A percentile compares a stretch with the other conserved stretches of the same genome.
phyloP scores from a whole-genome alignment of 2,797 vertebrate species.

The Anguilla pacifica region DNA sequence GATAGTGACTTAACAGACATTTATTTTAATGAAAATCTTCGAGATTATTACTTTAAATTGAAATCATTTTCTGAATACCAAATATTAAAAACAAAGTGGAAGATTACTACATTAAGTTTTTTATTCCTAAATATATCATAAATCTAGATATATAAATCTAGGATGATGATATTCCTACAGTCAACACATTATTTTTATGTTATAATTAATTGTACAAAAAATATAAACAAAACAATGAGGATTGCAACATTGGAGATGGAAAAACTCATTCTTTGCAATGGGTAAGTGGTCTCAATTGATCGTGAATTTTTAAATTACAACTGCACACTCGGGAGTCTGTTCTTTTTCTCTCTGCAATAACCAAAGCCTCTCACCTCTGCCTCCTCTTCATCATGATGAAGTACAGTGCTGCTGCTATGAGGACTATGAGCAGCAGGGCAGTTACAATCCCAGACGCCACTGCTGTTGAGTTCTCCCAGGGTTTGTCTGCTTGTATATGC shows the following conservation, averaged over 20 bases:
- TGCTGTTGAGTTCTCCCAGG: background rate
- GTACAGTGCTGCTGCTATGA: slow-evolving; percentile 43
- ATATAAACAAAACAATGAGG: background rate
- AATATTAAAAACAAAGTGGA: too few relatives aligned
- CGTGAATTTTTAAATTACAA: background rate
- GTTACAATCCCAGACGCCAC: slow-evolving; percentile 36
- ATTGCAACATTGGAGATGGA: background rate
- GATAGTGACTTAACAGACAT: too few relatives aligned
- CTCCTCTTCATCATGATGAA: slow-evolving; percentile 46
- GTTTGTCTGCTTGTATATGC: background rate
- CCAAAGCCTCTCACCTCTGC: slow-evolving; percentile 42
- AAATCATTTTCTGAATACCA: too few relatives aligned
- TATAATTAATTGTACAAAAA: background rate
- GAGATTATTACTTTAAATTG: too few relatives aligned
- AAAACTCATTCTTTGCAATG: background rate
- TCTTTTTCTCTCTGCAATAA: background rate
- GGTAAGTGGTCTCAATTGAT: background rate
- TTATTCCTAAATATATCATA: too few relatives aligned
- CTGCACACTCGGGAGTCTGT: background rate
- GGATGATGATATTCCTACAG: too few relatives aligned
- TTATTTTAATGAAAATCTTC: too few relatives aligned
- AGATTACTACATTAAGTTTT: too few relatives aligned
- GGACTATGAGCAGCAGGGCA: slow-evolving; percentile 41
- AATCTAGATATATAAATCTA: too few relatives aligned
- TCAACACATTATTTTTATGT: background rate